phyloP scores from a whole-genome alignment of 2,797 vertebrate genomes.

The Acanthopagrus latus region DNA sequence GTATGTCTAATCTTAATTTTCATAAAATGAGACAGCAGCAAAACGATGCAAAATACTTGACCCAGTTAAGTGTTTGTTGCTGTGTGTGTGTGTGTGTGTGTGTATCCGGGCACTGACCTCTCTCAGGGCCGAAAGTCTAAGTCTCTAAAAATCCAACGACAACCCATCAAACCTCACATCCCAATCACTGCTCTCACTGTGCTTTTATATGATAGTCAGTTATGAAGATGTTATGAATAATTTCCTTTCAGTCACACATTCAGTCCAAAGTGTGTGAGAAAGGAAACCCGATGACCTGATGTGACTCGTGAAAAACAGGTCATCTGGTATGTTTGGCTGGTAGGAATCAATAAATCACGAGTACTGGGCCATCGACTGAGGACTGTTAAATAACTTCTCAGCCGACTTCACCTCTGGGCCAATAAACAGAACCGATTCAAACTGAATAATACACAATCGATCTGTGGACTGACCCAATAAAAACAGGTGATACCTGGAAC shows the following conservation, averaged over 20 bases:
- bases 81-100: neutral
- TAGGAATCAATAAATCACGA: conserved; percentile 2
- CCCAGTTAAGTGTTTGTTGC: conserved; percentile 1
- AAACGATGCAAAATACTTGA: neutral
- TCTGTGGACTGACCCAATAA: neutral
- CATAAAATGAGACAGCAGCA: neutral
- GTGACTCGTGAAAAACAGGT: neutral
- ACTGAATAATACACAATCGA: neutral
- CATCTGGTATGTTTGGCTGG: neutral
- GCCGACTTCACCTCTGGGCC: neutral
- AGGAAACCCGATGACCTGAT: accelerated
- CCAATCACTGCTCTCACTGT: neutral
- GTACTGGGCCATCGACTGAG: neutral
- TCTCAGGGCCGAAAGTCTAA: neutral
- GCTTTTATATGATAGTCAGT: neutral
- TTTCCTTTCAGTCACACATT: neutral
- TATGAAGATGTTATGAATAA: neutral
- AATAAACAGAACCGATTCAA: conserved; percentile 12
- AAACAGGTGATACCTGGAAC: conserved; percentile 32
- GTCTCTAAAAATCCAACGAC: neutral
- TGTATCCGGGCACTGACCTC: conserved; percentile 3
- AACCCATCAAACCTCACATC: neutral
- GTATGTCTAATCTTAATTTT: neutral
- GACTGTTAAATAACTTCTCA: conserved; percentile 9
- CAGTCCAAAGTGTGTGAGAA: neutral